phyloP scores from a whole-genome alignment of 2,797 vertebrate species.

The Buceros bicornis region DNA sequence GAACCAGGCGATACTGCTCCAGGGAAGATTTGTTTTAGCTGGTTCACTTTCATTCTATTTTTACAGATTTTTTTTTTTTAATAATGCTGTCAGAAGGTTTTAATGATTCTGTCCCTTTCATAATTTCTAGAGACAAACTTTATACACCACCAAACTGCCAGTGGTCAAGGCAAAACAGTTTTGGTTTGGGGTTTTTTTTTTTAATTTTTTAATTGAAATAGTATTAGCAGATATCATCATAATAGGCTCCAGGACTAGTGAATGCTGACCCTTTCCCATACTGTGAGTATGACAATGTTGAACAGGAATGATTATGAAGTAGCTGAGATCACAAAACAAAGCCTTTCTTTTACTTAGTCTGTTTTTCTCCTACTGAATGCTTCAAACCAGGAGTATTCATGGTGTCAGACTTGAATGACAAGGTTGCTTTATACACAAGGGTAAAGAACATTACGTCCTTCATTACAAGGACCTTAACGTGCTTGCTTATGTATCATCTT shows the following conservation, averaged over 20 bases:
- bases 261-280: neutral
- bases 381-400: neutral
- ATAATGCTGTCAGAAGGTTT: neutral
- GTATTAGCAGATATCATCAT: neutral
- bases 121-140: neutral
- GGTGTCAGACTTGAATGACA: neutral
- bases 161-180: neutral
- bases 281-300: neutral
- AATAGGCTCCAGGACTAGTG: neutral
- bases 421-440: neutral
- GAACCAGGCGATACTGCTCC: neutral
- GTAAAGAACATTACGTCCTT: neutral
- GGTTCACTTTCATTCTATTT: neutral
- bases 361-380: neutral
- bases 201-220: neutral
- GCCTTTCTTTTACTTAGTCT: neutral
- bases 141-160: neutral
- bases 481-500: neutral
- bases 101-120: neutral
- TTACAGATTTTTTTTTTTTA: neutral
- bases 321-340: neutral
- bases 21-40: neutral
- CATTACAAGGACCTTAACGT: neutral
- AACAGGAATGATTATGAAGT: neutral
- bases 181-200: neutral